Evolutionary conservation across 2,113 vertebrate species (phyloP), one percentile per base, ranked within the genome.

Genomic region (Ciconia maguari): DNA sequence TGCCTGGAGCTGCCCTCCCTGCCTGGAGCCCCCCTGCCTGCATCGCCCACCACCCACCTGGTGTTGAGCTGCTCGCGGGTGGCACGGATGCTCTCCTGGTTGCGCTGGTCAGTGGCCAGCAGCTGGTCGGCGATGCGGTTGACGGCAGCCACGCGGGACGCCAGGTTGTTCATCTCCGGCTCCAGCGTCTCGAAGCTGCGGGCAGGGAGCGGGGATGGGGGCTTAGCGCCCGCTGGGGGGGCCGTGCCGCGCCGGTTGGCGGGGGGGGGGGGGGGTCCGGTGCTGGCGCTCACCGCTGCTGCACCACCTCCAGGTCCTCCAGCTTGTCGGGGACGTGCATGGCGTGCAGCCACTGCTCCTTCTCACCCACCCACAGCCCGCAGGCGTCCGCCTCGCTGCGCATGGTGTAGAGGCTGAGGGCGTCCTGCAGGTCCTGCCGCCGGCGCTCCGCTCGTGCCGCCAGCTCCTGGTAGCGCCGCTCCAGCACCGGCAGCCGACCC

Each of bases 261-360:
- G 16, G 1, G 4, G 7, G 20, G 54, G 16, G 1, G 4, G 7
- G 20, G 54, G 19, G 29, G 6, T 7, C 44, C 14, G 51, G 7
- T 2, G 9, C 26, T 11, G 16, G 41, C 29, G 44, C 98, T 96
- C 69, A 99, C 99, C 99, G 98, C 81, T 99, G 99, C 96, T 99
- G 99, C 57, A 99, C 98, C 79, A 99, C 99, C 97, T 99, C 99
- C 60, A 99, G 98, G 96, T 99, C 99, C 90, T 99, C 99, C 85
- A 99, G 97, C 49, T 98, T 99, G 78, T 99, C 98, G 0, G 99
- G 99, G 36, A 99, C 98, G 18, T 98, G 98, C 98, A 99, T 98
- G 91, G 97, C 80, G 6, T 99, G 96, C 25, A 99, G 98, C 99
- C 99, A 99, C 97, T 99, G 98, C 94, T 99, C 99, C 97, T 99